These are phyloP conservation scores for Dipodomys ordii DNA, from an alignment of 2,113 vertebrate genomes.

Conservation along the genomic window DNA sequence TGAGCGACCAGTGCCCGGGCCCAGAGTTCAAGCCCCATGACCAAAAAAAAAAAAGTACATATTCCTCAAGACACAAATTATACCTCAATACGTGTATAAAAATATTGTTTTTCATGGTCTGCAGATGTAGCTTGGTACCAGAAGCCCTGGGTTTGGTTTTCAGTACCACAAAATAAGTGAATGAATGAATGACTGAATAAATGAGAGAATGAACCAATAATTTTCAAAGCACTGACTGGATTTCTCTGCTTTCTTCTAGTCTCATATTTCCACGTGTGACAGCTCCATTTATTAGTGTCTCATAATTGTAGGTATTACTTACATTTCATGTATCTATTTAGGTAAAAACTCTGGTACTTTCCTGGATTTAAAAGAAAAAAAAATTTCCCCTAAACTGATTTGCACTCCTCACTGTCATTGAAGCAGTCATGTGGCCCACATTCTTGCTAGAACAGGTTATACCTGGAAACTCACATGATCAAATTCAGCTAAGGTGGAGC, in stretches of 20 bases:
- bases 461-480: background rate
- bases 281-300: background rate
- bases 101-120: background rate
- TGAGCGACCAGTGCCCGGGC: no score
- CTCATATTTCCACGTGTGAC: background rate
- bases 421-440: background rate
- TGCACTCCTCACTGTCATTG: background rate
- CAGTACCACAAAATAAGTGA: background rate
- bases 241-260: background rate
- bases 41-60: no score
- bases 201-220: background rate
- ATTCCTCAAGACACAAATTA: background rate
- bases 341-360: background rate
- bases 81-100: background rate
- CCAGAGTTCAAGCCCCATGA: no score
- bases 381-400: background rate
- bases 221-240: conserved; percentile 35
- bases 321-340: background rate
- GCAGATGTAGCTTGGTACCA: no score
- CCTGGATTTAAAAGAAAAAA: conserved; percentile 17
- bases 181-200: no score
- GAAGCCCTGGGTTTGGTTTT: no score
- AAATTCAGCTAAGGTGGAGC: background rate
- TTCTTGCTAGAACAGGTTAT: background rate
- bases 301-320: background rate